A percentile compares a stretch with the other conserved stretches of the same genome.
These are phyloP conservation scores for Phaonia tiefii DNA, from an alignment of 2,888 invertebrate species.

Conservation along the genomic window DNA sequence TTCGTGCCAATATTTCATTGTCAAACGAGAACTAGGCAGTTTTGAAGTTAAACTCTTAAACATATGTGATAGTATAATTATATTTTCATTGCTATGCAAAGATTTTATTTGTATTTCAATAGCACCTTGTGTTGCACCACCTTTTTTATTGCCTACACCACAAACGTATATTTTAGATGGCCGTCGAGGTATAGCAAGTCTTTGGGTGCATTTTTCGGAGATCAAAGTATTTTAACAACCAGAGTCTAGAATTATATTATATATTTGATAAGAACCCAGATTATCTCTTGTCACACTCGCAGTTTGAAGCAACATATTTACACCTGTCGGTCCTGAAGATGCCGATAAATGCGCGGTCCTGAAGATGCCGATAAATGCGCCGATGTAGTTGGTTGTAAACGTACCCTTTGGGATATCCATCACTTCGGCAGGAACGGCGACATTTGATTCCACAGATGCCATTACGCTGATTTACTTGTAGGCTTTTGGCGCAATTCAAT, in stretches of 20 bases:
- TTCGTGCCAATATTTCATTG: constrained; percentile 38
- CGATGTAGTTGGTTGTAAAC: constrained; percentile 14
- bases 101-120: constrained; percentile 18
- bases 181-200: constrained; percentile 6
- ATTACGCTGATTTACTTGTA: not conserved
- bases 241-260: constrained; percentile 36
- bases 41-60: constrained; percentile 34
- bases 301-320: constrained; percentile 41
- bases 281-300: constrained; percentile 42
- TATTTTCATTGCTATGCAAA: not conserved
- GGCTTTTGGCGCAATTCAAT: constrained; percentile 35
- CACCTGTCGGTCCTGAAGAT: constrained; percentile 4
- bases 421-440: not conserved
- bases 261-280: constrained; percentile 45
- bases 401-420: constrained; percentile 18
- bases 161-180: constrained; percentile 32
- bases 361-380: no score
- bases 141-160: constrained; percentile 5
- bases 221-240: constrained; percentile 44
- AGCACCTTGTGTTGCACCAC: constrained; percentile 12
- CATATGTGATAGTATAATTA: constrained; percentile 18
- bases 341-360: constrained; percentile 6
- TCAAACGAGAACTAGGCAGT: constrained; percentile 21
- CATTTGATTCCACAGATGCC: not conserved
- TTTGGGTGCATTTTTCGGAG: constrained; percentile 20